Base-by-base conservation (phyloP, 2,888 invertebrate species). In the Eubasilissa splendida region DNA sequence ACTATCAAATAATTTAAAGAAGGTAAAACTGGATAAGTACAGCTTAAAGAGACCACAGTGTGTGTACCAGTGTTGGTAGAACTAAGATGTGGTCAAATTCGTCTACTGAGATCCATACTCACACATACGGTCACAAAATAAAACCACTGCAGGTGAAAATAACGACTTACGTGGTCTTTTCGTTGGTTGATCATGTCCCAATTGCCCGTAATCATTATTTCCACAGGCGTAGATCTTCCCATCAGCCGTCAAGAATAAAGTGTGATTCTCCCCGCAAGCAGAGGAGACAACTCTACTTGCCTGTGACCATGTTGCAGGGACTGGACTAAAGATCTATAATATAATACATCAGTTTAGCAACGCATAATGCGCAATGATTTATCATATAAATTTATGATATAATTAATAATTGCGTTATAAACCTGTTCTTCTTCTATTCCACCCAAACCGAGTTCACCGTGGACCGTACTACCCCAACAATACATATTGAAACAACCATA, bases 141-240 rank as follows among this genome's bases (percentile, higher is more conserved):
- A 58, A 58, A n/a, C n/a, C 9, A 58, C 14, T 12, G 58, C 58
- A 58, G 3, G 3, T 42, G 42, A 22, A 65, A 31, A 22, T 68
- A 8, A 52, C 10, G 50, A 50, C 80, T 68, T 81, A 93, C 93
- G 92, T 89, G 93, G 92, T 90, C 92, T 90, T 91, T 92, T 93
- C 86, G 92, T 90, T 65, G 93, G 90, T 85, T 91, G 89, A 54
- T 91, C 90, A 86, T 95, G 95, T 5, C 98, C 99, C 77, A 99
- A 91, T 87, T 99, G 99, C 0, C 97, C 96, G 85, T 93, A 93
- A 86, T 97, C 97, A 90, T 99, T 99, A 86, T 92, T 95, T 1
- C 99, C 99, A 90, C 98, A 98, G 2, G 97, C 95, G 88, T 94
- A 97, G 7, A 98, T 90, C 85, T 94, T 92, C 10, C 98, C 98